Evolutionary conservation across 1,140 invertebrate species (phyloP).

Genomic region (Drosophila ambigua): DNA sequence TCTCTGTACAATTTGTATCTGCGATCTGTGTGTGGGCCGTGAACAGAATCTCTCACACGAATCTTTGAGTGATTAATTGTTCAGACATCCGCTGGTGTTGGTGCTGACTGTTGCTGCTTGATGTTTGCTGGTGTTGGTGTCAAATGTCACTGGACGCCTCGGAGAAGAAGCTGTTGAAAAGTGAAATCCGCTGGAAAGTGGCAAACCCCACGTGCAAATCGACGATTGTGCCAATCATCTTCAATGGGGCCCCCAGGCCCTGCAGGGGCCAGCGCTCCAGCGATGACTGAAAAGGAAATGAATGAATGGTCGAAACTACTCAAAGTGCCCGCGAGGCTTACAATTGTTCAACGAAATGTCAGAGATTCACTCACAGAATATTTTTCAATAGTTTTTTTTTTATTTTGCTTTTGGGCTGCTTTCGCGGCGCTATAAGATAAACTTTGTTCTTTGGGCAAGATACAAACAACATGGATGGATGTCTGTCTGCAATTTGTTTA

Average conservation of each 20-base stretch:
- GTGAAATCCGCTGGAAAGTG: conserved; percentile 61
- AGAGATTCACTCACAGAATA: conserved; percentile 42
- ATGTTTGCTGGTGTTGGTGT: conserved; percentile 22
- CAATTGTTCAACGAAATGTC: conserved; percentile 57
- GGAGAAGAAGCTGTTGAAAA: conserved; percentile 45
- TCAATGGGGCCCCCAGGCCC: conserved; percentile 33
- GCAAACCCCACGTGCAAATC: conserved; percentile 31
- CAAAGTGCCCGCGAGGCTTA: conserved; percentile 34
- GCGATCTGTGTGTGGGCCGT: conserved; percentile 30
- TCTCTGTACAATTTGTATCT: conserved; percentile 3
- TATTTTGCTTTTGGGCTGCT: conserved; percentile 60
- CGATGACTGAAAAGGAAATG: conserved; percentile 52
- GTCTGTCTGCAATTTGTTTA: conserved; percentile 73
- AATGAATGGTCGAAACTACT: conserved; percentile 57
- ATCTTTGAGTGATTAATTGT: conserved; percentile 62
- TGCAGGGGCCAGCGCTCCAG: conserved; percentile 32
- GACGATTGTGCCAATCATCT: conserved; percentile 73
- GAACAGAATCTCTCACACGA: conserved; percentile 29
- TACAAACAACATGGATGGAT: conserved; percentile 64
- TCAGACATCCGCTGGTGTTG: conserved; percentile 19
- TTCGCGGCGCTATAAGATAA: conserved; percentile 72
- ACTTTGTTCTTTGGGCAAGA: conserved; percentile 79
- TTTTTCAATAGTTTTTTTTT: conserved; percentile 73
- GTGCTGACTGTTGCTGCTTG: conserved; percentile 6
- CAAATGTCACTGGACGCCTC: conserved; percentile 57